Conservation (phyloP, 2,113 vertebrate genomes). For the Brevimyrus niger region DNA sequence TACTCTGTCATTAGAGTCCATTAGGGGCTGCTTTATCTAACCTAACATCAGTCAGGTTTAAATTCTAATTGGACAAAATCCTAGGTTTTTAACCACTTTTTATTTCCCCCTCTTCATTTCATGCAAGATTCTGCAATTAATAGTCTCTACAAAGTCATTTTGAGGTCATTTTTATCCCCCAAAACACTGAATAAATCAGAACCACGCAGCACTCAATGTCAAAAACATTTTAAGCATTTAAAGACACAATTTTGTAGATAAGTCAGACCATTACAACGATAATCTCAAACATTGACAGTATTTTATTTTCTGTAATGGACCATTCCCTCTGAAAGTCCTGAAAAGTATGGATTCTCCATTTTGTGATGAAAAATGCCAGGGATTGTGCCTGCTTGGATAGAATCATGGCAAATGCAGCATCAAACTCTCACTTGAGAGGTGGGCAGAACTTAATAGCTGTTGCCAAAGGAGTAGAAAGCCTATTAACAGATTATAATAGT, state of each 20-base stretch:
- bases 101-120: neutral
- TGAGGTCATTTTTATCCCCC: neutral
- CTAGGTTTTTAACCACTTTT: neutral
- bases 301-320: neutral
- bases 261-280: neutral
- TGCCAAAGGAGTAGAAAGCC: neutral
- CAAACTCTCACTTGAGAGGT: neutral
- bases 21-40: neutral
- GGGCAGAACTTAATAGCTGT: neutral
- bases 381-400: neutral
- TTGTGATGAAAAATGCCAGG: neutral
- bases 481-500: neutral
- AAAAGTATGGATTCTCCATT: neutral
- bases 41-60: neutral
- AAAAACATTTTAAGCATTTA: neutral
- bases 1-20: neutral
- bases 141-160: neutral
- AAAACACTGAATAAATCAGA: neutral
- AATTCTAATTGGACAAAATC: neutral
- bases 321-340: neutral
- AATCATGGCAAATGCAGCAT: neutral
- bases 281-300: neutral
- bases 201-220: neutral
- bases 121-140: neutral
- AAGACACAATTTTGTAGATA: neutral